phyloP scores from a whole-genome alignment of 1,140 invertebrate species.

The Panagrolaimus sp. region DNA sequence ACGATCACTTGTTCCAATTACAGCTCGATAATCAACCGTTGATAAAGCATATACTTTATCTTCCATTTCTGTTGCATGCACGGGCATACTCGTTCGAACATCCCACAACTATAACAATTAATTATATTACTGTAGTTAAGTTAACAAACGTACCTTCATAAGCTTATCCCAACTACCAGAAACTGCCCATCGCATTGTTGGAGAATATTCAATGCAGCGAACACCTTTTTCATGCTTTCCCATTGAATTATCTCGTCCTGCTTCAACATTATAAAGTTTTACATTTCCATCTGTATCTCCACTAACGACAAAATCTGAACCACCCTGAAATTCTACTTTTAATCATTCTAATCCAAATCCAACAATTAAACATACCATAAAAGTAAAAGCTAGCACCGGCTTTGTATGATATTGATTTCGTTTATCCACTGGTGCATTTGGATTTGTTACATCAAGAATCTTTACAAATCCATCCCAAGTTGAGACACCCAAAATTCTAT shows the following conservation, averaged over 20 bases:
- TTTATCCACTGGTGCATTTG: conserved; percentile 40
- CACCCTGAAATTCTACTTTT: conserved; percentile 34
- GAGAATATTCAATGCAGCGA: conserved; percentile 84
- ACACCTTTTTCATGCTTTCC: conserved; percentile 83
- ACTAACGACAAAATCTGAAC: conserved; percentile 40
- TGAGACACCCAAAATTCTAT: conserved; percentile 40
- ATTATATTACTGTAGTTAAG: conserved; percentile 75
- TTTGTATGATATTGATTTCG: conserved; percentile 46
- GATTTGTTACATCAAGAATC: conserved; percentile 49
- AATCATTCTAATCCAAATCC: conserved; percentile 18
- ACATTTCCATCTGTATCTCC: conserved; percentile 84
- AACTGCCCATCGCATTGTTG: conserved; percentile 80
- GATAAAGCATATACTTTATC: conserved; percentile 84
- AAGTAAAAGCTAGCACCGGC: conserved; percentile 50
- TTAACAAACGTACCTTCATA: conserved; percentile 89
- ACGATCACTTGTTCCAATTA: conserved; percentile 87
- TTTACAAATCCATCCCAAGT: conserved; percentile 53
- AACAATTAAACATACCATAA: conserved; percentile 45
- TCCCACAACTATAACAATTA: conserved; percentile 75
- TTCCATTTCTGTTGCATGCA: conserved; percentile 44
- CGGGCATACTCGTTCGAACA: conserved; percentile 41
- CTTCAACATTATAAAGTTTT: conserved; percentile 79
- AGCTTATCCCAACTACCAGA: conserved; percentile 94
- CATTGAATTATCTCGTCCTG: conserved; percentile 61
- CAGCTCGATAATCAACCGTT: conserved; percentile 85